Conservation (phyloP, 2,888 invertebrate species). For the Ormyrus pomaceus region DNA sequence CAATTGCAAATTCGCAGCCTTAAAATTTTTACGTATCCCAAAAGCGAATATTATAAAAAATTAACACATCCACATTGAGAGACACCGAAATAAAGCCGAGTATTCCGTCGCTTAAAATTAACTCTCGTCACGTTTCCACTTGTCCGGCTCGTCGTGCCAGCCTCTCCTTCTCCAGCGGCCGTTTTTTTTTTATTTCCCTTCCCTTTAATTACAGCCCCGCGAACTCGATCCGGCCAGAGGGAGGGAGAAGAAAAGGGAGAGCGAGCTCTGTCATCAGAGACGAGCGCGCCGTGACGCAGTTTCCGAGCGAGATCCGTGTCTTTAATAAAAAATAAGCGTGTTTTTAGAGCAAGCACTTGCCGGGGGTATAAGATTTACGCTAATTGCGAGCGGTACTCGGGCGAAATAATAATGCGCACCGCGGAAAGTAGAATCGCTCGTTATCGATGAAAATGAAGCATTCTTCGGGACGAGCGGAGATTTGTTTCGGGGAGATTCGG, state of each 20-base stretch:
- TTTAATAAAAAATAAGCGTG: neutral
- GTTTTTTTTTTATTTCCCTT: slow-evolving; percentile 29
- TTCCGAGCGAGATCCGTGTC: too few species aligned
- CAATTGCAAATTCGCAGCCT: too few species aligned
- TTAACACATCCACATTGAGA: neutral
- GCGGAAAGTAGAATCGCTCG: neutral
- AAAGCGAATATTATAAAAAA: neutral
- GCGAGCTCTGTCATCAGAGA: too few species aligned
- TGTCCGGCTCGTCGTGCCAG: slow-evolving; percentile 3
- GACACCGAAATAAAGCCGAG: slow-evolving; percentile 3
- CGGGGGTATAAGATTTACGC: too few species aligned
- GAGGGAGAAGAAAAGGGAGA: neutral
- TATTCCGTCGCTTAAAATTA: slow-evolving; percentile 21
- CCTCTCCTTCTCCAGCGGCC: neutral
- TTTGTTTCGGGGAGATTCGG: too few species aligned
- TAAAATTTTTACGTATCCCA: too few species aligned
- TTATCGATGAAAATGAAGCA: too few species aligned
- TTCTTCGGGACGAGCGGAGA: too few species aligned
- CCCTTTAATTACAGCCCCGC: slow-evolving; percentile 39
- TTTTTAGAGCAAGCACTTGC: neutral
- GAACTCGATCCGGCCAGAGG: neutral
- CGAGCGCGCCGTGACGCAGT: neutral
- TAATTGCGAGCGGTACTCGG: too few species aligned
- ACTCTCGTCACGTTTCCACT: slow-evolving; percentile 46
- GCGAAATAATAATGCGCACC: neutral